Base-by-base conservation (phyloP, 2,888 invertebrate species). In the Orthosia cruda region DNA sequence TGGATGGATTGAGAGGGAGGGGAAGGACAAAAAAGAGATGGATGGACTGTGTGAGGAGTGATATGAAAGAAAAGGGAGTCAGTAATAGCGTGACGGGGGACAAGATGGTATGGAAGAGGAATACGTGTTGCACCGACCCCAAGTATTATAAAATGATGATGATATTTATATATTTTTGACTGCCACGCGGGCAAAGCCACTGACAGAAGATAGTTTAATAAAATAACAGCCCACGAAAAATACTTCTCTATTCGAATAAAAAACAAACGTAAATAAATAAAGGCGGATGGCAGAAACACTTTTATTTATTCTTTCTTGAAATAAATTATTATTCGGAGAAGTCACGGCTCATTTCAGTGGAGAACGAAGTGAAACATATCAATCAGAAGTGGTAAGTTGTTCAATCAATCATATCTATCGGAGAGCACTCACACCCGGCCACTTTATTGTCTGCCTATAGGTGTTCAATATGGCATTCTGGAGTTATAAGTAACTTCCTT, bases 321-420 rank as follows among this genome's bases (percentile, higher is more conserved):
- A 70, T 70, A 57, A 52, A 62, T 49, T 20, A 20, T 49, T 55
- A 59, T 71, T 71, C 55, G 3, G 16, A 45, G 55, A 77, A 78
- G 15, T 49, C 32, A 16, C 45, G 1, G n/a, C 12, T 62, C n/a
- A 15, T 59, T 55, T 52, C 13, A 45, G 13, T 50, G 26, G 18
- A 54, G 52, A 74, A 73, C 13, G 11, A 50, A 80, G 66, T 50
- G 63, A 55, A 63, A 55, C 20, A 45, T 62, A 67, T 70, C 75
- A 67, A 70, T 80, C 80, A 74, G 45, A 69, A 23, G n/a, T 70
- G 63, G 50, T 40, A 59, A 74, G 49, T 70, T 63, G 15, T 49
- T 67, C 74, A 70, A 74, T 80, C 80, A 74, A 74, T 74, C 70
- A 80, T 67, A 20, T 52, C 15, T 52, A 59, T 47, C 16, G 47